Percentiles rank a stretch among this genome's conserved stretches.
phyloP scores from a whole-genome alignment of 1,140 invertebrate genomes.

The Zaprionus nigranus region DNA sequence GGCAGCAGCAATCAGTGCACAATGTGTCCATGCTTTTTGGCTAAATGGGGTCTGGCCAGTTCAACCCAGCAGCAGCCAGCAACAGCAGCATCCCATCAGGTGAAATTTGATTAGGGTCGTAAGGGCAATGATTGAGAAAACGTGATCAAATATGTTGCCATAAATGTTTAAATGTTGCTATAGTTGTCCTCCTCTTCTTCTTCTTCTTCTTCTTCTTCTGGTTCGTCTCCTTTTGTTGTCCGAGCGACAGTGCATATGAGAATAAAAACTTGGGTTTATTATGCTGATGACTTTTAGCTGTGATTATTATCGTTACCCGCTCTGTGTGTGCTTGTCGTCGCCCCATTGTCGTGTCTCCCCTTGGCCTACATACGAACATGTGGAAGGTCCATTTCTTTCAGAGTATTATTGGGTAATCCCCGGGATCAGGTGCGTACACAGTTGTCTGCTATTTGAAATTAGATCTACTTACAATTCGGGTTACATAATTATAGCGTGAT shows the following conservation, averaged over 20 bases:
- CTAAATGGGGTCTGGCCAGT: slow-evolving; percentile 62
- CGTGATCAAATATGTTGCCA: slow-evolving; percentile 83
- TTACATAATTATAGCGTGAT: neutral
- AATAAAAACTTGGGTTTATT: slow-evolving; percentile 77
- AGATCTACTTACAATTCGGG: neutral
- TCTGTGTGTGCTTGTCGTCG: slow-evolving; percentile 61
- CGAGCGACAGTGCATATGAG: slow-evolving; percentile 58
- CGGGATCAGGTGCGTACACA: neutral
- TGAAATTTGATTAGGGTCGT: slow-evolving; percentile 83
- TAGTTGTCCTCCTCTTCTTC: slow-evolving; percentile 42
- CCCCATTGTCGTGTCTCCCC: slow-evolving; percentile 6
- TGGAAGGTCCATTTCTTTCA: slow-evolving; percentile 23
- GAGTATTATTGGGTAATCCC: slow-evolving; percentile 4
- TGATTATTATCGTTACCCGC: slow-evolving; percentile 74
- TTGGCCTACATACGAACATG: too few species aligned
- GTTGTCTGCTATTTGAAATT: neutral
- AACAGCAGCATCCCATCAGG: slow-evolving; percentile 67
- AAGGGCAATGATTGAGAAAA: slow-evolving; percentile 83
- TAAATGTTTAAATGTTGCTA: slow-evolving; percentile 82
- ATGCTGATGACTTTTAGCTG: slow-evolving; percentile 80
- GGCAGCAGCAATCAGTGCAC: slow-evolving; percentile 75
- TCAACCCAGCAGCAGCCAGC: neutral
- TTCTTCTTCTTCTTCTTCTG: slow-evolving; percentile 6
- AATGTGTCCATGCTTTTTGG: slow-evolving; percentile 76
- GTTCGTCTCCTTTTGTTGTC: slow-evolving; percentile 42